Base-by-base conservation (phyloP, 2,113 vertebrate genomes). In the Rhinolophus ferrumequinum region DNA sequence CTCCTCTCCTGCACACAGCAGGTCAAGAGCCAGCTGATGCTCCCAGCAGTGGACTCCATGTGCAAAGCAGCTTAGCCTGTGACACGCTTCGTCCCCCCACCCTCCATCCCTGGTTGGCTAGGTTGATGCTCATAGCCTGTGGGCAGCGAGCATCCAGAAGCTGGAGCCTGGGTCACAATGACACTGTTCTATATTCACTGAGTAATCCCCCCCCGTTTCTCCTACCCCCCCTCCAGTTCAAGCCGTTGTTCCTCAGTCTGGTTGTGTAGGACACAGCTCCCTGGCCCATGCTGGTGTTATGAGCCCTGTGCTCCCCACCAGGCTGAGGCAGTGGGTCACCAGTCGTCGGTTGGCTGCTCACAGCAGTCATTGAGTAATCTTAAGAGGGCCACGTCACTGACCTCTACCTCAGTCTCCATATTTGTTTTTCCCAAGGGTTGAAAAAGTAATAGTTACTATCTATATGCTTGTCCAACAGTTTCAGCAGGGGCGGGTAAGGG, bases 11-110 rank as follows among this genome's bases (percentile, higher is more conserved):
- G 52, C 8, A 26, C 22, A 54, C 47, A 15, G 44, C 24, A 44
- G 85, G 67, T 30, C 67, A 18, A 41, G 58, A 47, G 28, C 0
- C 0, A 22, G 38, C 1, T 7, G 50, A 19, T 2, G 6, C 21
- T 35, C 38, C 72, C 41, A 38, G 5, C 5, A n/a, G 2, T 14
- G 7, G 87, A 41, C 13, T 85, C 82, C 21, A 16, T 13, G 33
- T 86, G 50, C 30, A 28, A 88, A 62, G 62, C 11, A 33, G 44
- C 64, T 33, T 47, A 18, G 1, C 24, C 8, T 6, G 24, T n/a
- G 1, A 35, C 9, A 9, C 1, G 3, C 16, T 7, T 22, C 8
- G 10, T 47, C 38, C 14, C 16, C 16, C 14, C 19, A 33, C 26
- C 24, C 88, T 44, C 47, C 7, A 2, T 41, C 64, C n/a, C 9